These are phyloP conservation scores for Rhinichthys osculus DNA, from an alignment of 2,797 vertebrate genomes.

Conservation along the genomic window DNA sequence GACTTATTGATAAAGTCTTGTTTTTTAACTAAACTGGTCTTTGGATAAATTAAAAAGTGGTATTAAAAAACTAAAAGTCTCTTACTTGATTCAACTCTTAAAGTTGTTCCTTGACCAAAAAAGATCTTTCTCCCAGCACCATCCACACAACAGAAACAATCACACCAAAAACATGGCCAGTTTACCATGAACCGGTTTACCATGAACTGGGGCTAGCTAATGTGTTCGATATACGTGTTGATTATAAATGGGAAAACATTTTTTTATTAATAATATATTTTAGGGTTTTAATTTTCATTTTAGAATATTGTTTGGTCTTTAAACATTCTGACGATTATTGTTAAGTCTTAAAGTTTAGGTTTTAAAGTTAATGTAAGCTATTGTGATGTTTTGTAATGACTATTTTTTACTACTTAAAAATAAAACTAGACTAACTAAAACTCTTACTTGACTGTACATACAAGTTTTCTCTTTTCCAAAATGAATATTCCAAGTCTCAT, in stretches of 20 bases:
- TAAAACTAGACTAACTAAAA: no score
- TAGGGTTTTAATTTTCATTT: not conserved
- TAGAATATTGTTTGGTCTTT: not conserved
- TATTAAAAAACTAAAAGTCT: not conserved
- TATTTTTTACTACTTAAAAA: not conserved
- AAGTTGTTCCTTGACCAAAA: conserved; percentile 47
- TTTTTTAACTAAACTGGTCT: not conserved
- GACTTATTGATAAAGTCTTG: not conserved
- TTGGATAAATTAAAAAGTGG: not conserved
- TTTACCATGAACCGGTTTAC: not conserved
- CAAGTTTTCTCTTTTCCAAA: conserved; percentile 39
- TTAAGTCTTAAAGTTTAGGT: not conserved
- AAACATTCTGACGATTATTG: not conserved
- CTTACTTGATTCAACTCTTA: conserved; percentile 56
- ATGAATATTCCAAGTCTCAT: not conserved
- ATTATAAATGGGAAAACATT: not conserved
- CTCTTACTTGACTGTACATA: conserved; percentile 24
- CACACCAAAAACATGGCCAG: conserved; percentile 23
- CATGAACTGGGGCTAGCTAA: not conserved
- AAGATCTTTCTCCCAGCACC: not conserved
- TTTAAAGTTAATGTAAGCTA: not conserved
- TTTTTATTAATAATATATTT: not conserved
- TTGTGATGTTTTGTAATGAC: not conserved
- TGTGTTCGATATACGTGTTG: not conserved
- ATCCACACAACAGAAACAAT: conserved; percentile 46